Base-by-base conservation (phyloP, 2,888 invertebrate genomes). In the Frankliniella fusca region DNA sequence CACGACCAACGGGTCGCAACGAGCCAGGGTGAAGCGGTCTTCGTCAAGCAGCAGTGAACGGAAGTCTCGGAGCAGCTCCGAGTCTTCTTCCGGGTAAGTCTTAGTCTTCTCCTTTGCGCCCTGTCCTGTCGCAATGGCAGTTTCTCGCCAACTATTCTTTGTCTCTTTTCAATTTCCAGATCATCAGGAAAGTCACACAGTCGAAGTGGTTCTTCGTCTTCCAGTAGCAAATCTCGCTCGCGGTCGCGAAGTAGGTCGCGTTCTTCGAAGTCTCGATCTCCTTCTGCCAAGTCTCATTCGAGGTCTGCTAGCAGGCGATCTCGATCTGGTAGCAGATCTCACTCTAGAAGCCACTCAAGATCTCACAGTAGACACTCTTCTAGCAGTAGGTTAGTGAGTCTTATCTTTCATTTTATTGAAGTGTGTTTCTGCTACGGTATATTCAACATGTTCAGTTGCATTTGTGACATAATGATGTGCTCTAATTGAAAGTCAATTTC, bases 31-130 rank as follows among this genome's bases (percentile, higher is more conserved):
- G 8, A 85, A 85, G 11, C 84, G 84, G 81, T 70, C 82, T 23
- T 65, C 80, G 20, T 81, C 81, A 48, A 27, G 80, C 65, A n/a
- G 48, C 27, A 82, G 80, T 61, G 82, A 48, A 65, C 86, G 86
- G 2, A 87, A 87, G 83, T 88, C 88, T 20, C 86, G 88, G 82
- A 90, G 90, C 85, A 90, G 89, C 27, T 91, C 91, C 50, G 86
- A 89, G 85, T 90, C 90, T n/a, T 88, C 89, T 84, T 86, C 85
- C 84, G 88, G 88, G 88, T 88, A 85, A 81, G 84, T 80, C 28
- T 84, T 70, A 9, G 11, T 81, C 65, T 82, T 38, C 79, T 65
- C 83, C 76, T 81, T 50, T 81, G 38, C 80, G 65, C 38, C 38
- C 38, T 38, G 49, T 54, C 9, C 23, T 0, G 50, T n/a, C 48